Evolutionary conservation across 2,888 invertebrate species (phyloP).

Genomic region (Mantis religiosa): DNA sequence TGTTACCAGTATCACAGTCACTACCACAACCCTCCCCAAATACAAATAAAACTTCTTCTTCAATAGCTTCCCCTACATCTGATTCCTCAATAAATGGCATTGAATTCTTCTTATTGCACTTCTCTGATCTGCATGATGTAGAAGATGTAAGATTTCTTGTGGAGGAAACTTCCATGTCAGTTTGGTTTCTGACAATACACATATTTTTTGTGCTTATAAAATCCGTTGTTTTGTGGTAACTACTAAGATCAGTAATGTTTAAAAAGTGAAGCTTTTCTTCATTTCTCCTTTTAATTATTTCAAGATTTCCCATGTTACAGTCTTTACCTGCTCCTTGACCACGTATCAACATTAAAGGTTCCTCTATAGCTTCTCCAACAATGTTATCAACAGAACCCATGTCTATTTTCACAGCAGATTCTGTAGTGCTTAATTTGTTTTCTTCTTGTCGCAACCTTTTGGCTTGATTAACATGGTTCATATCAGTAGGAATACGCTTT

Average conservation of each 20-base stretch:
- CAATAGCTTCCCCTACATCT: slow-evolving; percentile 62
- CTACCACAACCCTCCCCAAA: slow-evolving; percentile 68
- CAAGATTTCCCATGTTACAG: slow-evolving; percentile 69
- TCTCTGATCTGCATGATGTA: neutral
- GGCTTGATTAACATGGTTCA: neutral
- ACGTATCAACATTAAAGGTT: slow-evolving; percentile 63
- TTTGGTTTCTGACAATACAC: neutral
- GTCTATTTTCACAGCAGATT: neutral
- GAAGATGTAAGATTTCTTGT: neutral
- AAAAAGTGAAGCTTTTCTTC: neutral
- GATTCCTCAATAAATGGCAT: neutral
- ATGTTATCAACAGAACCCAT: slow-evolving; percentile 29
- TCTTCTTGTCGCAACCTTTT: neutral
- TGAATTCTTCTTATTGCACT: neutral
- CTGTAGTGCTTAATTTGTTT: neutral
- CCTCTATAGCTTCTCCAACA: slow-evolving; percentile 68
- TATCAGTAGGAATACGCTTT: neutral
- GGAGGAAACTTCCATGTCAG: neutral
- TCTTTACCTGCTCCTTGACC: slow-evolving; percentile 70
- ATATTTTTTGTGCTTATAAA: neutral
- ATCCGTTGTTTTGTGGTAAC: neutral
- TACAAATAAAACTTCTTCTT: slow-evolving; percentile 66
- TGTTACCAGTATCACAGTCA: slow-evolving; percentile 72
- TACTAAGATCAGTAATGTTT: neutral
- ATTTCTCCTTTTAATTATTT: slow-evolving; percentile 8